Percentiles rank a stretch among this genome's conserved stretches.
Conservation (phyloP, 1,140 invertebrate species). For the Cherax quadricarinatus region DNA sequence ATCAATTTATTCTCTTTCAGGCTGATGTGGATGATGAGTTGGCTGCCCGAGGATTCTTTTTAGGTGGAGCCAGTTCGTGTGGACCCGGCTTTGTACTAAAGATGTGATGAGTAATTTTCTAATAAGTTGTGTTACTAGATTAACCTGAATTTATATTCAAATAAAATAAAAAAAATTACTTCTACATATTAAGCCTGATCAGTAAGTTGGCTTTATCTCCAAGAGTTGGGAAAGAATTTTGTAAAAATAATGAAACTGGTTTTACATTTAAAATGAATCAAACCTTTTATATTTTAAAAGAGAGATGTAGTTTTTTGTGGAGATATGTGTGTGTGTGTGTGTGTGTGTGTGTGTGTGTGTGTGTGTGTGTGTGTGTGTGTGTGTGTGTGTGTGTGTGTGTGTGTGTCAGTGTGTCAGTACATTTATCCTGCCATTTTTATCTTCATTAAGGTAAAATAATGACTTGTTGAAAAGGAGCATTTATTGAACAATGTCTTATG, state of each 20-base stretch:
- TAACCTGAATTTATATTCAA: not conserved
- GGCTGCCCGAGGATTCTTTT: constrained; percentile 79
- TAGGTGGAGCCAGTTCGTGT: constrained; percentile 80
- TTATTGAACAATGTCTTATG: too few species aligned
- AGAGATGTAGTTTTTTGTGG: too few species aligned
- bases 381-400: too few species aligned
- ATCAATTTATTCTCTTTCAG: constrained; percentile 63
- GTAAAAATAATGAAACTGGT: not conserved
- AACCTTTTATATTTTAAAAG: too few species aligned
- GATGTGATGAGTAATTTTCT: constrained; percentile 78
- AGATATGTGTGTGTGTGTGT: too few species aligned
- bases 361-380: too few species aligned
- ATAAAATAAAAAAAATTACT: not conserved
- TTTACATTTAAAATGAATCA: too few species aligned
- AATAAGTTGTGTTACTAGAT: not conserved
- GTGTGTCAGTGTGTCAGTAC: too few species aligned
- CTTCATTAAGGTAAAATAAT: too few species aligned
- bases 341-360: too few species aligned
- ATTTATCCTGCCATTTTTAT: too few species aligned
- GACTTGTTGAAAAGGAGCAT: too few species aligned
- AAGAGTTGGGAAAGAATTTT: not conserved
- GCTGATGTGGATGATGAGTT: constrained; percentile 77
- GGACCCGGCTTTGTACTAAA: constrained; percentile 90
- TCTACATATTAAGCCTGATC: not conserved
- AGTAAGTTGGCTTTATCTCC: not conserved